phyloP scores from a whole-genome alignment of 2,888 invertebrate species.

The Agrotis exclamationis region DNA sequence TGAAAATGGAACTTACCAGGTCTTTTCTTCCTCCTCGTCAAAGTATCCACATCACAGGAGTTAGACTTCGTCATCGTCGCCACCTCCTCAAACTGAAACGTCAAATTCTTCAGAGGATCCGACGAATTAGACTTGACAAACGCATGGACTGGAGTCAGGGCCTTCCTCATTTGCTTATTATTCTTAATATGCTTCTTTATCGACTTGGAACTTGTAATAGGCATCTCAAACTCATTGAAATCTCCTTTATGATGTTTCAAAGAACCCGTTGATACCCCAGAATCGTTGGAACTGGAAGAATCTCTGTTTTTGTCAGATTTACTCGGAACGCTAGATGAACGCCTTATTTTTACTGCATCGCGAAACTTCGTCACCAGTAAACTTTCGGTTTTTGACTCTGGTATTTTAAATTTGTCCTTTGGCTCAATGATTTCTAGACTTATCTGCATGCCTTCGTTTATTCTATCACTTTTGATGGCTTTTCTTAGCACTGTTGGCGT shows the following conservation, averaged over 20 bases:
- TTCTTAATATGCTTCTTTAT: slow-evolving; percentile 85
- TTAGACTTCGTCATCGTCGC: slow-evolving; percentile 91
- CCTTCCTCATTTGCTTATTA: slow-evolving; percentile 85
- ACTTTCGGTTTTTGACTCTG: slow-evolving; percentile 85
- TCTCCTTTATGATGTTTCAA: slow-evolving; percentile 92
- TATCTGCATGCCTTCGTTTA: slow-evolving; percentile 79
- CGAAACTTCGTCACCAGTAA: slow-evolving; percentile 86
- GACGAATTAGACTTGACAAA: slow-evolving; percentile 92
- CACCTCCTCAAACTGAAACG: slow-evolving; percentile 92
- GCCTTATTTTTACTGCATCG: slow-evolving; percentile 92
- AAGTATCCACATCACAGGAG: slow-evolving; percentile 92
- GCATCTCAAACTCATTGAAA: slow-evolving; percentile 91
- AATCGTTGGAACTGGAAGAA: slow-evolving; percentile 94
- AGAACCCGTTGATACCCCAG: slow-evolving; percentile 93
- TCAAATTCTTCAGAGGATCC: slow-evolving; percentile 92
- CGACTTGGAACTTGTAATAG: slow-evolving; percentile 88
- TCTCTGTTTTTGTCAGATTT: slow-evolving; percentile 93
- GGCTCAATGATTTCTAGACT: slow-evolving; percentile 73
- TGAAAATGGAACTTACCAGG: slow-evolving; percentile 76
- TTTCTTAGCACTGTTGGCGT: slow-evolving; percentile 86
- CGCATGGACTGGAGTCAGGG: slow-evolving; percentile 88
- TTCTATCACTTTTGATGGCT: slow-evolving; percentile 81
- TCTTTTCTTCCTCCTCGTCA: slow-evolving; percentile 89
- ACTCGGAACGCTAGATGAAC: slow-evolving; percentile 93
- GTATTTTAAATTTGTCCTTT: slow-evolving; percentile 84